Percentiles rank a stretch among this genome's conserved stretches.
phyloP scores from a whole-genome alignment of 2,113 vertebrate genomes.

The Cnemophilus loriae region DNA sequence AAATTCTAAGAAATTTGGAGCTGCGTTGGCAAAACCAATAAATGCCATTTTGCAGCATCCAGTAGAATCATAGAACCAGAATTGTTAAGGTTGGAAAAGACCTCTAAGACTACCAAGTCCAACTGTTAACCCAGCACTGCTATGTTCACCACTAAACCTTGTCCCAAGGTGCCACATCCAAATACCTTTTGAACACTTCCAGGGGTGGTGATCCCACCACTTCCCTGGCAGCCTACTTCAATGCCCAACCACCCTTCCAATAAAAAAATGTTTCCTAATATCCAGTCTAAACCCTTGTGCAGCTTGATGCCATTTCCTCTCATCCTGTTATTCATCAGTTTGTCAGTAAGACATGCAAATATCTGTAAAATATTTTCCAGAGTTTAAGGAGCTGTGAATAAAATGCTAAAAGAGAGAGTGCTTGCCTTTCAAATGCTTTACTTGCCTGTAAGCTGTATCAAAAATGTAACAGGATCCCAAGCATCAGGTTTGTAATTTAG shows the following conservation, averaged over 20 bases:
- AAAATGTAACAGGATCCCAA: slow-evolving; percentile 17
- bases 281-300: background rate
- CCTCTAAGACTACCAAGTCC: background rate
- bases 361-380: background rate
- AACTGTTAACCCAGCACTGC: background rate
- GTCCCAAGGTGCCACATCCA: background rate
- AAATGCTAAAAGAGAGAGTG: background rate
- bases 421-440: background rate
- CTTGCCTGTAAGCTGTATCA: background rate
- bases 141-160: background rate
- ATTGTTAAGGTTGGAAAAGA: background rate
- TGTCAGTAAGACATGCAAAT: background rate
- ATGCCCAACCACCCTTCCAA: fast-evolving
- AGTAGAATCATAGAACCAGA: background rate
- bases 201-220: background rate
- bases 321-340: background rate
- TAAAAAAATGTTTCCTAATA: background rate
- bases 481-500: background rate
- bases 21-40: background rate
- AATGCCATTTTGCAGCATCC: background rate
- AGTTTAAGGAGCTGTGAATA: background rate
- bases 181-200: background rate
- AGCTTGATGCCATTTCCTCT: background rate
- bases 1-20: background rate
- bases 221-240: background rate